A percentile compares a stretch with the other conserved stretches of the same genome.
Conservation (phyloP, 2,797 vertebrate genomes). For the Philypnodon macrostomus region DNA sequence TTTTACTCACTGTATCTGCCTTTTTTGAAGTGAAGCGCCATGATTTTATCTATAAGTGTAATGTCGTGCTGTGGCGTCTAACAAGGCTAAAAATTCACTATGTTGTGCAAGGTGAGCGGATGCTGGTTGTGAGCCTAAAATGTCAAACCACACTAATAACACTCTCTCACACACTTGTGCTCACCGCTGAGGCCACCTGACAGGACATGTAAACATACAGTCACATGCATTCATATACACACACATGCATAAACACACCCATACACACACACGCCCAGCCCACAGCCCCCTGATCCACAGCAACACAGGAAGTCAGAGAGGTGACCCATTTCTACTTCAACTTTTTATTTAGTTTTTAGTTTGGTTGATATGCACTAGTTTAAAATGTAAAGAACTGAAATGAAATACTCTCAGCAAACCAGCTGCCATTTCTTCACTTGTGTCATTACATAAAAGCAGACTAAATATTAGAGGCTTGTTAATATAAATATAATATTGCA, state of each 20-base stretch:
- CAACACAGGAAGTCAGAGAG: conserved; percentile 62
- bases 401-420: conserved; percentile 8
- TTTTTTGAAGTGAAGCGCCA: conserved; percentile 21
- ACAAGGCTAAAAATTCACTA: conserved; percentile 40
- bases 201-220: conserved; percentile 60
- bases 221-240: not conserved
- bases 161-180: conserved; percentile 14
- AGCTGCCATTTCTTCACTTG: conserved; percentile 19
- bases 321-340: conserved; percentile 64
- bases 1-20: not conserved
- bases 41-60: conserved; percentile 3
- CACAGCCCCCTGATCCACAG: conserved; percentile 32
- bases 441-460: too few species aligned
- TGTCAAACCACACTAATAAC: conserved; percentile 72
- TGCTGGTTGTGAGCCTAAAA: conserved; percentile 55
- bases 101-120: conserved; percentile 50
- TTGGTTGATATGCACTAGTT: too few species aligned
- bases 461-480: too few species aligned
- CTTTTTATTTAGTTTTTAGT: conserved; percentile 39
- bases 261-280: conserved; percentile 26
- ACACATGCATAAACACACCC: not conserved
- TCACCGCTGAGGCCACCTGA: conserved; percentile 57
- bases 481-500: too few species aligned
- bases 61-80: conserved; percentile 3
- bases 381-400: not conserved